Percentiles rank a stretch among this genome's conserved stretches.
Conservation (phyloP, 2,888 invertebrate genomes). For the Camponotus fellah region DNA sequence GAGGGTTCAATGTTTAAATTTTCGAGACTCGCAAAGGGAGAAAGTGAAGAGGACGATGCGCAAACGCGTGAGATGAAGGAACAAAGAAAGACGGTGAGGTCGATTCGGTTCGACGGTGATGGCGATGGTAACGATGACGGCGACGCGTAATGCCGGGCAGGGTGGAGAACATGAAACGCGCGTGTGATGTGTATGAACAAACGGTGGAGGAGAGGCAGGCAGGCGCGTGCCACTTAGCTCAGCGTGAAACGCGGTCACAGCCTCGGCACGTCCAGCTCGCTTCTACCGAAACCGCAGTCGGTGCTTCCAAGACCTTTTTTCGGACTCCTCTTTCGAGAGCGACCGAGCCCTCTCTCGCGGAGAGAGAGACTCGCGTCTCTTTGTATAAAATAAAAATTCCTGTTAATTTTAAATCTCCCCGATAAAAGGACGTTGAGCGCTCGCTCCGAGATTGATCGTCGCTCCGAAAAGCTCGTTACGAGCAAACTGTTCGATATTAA, state of each 20-base stretch:
- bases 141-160: conserved; percentile 17
- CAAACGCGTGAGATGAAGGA: conserved; percentile 14
- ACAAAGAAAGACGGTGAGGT: conserved; percentile 41
- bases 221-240: conserved; percentile 85
- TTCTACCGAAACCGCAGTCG: conserved; percentile 45
- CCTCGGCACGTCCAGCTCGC: conserved; percentile 83
- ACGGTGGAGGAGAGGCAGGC: conserved; percentile 73
- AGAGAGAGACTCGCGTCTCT: background rate
- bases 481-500: background rate
- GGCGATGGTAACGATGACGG: conserved; percentile 2
- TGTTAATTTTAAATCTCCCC: background rate
- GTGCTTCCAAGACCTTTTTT: conserved; percentile 57
- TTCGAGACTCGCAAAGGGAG: conserved; percentile 69
- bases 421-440: background rate
- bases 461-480: background rate
- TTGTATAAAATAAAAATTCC: background rate
- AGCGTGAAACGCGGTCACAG: conserved; percentile 85
- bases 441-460: conserved; percentile 33
- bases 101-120: conserved; percentile 28
- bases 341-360: conserved; percentile 2
- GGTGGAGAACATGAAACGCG: conserved; percentile 37
- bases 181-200: conserved; percentile 20
- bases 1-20: conserved; percentile 48
- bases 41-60: conserved; percentile 68
- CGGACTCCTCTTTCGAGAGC: conserved; percentile 31